These are phyloP conservation scores for Gymnoscopelus braueri DNA, from an alignment of 2,797 vertebrate genomes.

Conservation along the genomic window DNA sequence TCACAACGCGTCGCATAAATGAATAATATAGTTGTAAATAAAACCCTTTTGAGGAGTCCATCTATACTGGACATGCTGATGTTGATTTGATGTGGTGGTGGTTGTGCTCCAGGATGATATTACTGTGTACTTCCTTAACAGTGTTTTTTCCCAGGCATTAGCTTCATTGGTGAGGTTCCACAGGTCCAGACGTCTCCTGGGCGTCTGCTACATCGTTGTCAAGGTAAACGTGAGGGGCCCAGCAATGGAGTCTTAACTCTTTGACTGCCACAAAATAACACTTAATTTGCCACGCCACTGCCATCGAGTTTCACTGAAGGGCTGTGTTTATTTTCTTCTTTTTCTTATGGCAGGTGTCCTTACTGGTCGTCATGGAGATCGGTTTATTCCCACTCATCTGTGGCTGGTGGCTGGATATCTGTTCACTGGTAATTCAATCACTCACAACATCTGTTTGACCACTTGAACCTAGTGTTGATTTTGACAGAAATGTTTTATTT, in stretches of 20 bases:
- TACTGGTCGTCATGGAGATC: conserved; percentile 96
- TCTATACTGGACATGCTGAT: background rate
- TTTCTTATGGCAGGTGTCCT: conserved; percentile 84
- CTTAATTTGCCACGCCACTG: background rate
- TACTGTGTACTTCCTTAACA: conserved; percentile 78
- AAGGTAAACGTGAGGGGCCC: conserved; percentile 83
- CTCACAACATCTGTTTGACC: background rate
- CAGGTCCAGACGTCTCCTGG: conserved; percentile 90
- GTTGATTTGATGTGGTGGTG: background rate
- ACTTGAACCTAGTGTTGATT: background rate
- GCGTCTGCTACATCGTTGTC: conserved; percentile 97
- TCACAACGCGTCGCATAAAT: no score
- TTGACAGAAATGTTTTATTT: no score
- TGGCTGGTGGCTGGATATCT: conserved; percentile 99
- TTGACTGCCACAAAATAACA: background rate
- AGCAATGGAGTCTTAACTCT: background rate
- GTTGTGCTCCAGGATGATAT: background rate
- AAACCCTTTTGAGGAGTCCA: no score
- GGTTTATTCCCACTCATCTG: conserved; percentile 97
- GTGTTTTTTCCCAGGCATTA: conserved; percentile 77
- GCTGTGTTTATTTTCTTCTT: background rate
- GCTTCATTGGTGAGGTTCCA: conserved; percentile 94
- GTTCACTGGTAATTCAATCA: conserved; percentile 89
- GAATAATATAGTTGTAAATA: no score
- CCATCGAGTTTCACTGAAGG: no score